phyloP scores from a whole-genome alignment of 2,888 invertebrate species.

The Acanthosepion pharaonis region DNA sequence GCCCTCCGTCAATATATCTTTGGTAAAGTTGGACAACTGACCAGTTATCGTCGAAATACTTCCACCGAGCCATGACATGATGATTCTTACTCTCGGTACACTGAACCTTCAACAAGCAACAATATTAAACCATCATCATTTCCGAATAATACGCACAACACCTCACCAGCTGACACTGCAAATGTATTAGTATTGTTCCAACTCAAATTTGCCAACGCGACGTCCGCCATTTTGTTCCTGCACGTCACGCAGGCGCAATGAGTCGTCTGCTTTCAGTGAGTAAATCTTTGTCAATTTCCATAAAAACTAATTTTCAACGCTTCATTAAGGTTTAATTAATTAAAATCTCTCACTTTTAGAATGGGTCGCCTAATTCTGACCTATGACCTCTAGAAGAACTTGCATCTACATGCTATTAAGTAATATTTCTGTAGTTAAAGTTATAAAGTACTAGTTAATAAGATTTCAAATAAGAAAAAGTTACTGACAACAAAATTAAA shows the following conservation, averaged over 20 bases:
- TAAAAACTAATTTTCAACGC: no score
- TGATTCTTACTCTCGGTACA: conserved; percentile 38
- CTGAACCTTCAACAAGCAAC: neutral
- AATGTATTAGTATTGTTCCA: conserved; percentile 1
- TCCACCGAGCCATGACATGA: conserved; percentile 77
- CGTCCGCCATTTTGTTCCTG: conserved; percentile 61
- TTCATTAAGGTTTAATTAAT: no score
- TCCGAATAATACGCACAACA: neutral
- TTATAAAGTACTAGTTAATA: no score
- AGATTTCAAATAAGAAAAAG: no score
- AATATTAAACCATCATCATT: neutral
- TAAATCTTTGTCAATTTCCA: neutral
- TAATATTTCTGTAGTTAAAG: no score
- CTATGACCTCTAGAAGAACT: no score
- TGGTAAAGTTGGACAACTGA: conserved; percentile 88
- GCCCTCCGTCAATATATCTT: conserved; percentile 88
- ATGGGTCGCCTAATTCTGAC: no score
- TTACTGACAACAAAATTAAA: no score
- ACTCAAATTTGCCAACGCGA: conserved; percentile 60
- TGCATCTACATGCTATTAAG: no score
- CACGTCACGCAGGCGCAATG: conserved; percentile 39
- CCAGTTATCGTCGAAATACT: conserved; percentile 82
- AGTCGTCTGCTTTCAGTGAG: conserved; percentile 18
- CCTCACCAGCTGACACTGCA: neutral
- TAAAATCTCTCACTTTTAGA: no score